Base-by-base conservation (phyloP, 2,113 vertebrate species). In the Equus przewalskii region DNA sequence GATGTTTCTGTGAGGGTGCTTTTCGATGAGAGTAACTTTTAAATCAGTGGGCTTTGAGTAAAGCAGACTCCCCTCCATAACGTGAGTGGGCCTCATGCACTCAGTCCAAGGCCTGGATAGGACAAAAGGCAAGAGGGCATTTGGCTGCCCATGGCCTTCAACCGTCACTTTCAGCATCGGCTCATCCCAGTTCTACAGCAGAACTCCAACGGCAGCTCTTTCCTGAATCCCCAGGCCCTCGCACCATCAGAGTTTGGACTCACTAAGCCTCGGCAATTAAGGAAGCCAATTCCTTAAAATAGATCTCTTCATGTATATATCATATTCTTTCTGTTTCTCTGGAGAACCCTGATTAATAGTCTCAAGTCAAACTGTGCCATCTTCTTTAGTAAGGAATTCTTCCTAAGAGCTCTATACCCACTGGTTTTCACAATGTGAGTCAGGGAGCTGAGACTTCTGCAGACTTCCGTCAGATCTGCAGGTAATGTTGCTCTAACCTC, bases 351-450 rank as follows among this genome's bases (percentile, higher is more conserved):
- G 36, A 86, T 22, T 79, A 79, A 80, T 13, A 18, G 44, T 70
- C 64, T 80, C 56, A 93, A 82, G 49, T 62, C 75, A 93, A 91
- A 91, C 9, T 62, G 24, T 93, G 73, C 65, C 73, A 16, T 62
- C 24, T 92, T 81, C 18, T 89, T 81, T 51, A 62, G 70, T 84
- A 85, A 44, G 26, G 9, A 86, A 82, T 93, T 78, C n/a, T 83
- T 88, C 49, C 36, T 51, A 49, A 21, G n/a, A 84, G 41, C 70
- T 56, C 26, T 72, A 6, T 21, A 30, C 21, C 67, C 73, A 56
- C n/a, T 75, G 28, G 9, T 76, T 67, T 89, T 86, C 84, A 94
- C 44, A 85, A 7, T 1, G 26, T 14, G 26, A 70, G 18, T 81
- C 80, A 73, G 62, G 36, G 36, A 69, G 7, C 51, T 72, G 15